Percentiles rank a stretch among this genome's conserved stretches.
Evolutionary conservation across 2,888 invertebrate species (phyloP).

Genomic region (Ophion ventricosus): DNA sequence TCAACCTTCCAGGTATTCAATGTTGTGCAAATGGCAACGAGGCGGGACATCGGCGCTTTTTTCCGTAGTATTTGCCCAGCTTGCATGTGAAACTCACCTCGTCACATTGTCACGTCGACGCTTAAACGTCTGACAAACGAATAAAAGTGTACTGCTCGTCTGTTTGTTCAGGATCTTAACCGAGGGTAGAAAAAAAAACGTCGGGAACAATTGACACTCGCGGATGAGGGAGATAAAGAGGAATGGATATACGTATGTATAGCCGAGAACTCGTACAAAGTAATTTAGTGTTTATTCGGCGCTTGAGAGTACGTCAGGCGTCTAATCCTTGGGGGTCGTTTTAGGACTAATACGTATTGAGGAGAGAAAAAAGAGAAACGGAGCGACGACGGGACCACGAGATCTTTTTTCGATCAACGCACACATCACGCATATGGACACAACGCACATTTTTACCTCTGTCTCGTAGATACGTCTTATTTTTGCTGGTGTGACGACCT

Average conservation of each 20-base stretch:
- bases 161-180: constrained; percentile 71
- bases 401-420: constrained; percentile 49
- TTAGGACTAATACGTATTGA: constrained; percentile 48
- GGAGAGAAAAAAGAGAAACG: constrained; percentile 46
- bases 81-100: constrained; percentile 62
- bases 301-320: constrained; percentile 68
- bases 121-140: constrained; percentile 60
- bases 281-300: constrained; percentile 72
- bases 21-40: constrained; percentile 19
- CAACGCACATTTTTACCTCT: constrained; percentile 39
- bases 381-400: constrained; percentile 58
- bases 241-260: constrained; percentile 23
- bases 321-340: constrained; percentile 64
- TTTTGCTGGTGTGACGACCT: constrained; percentile 24
- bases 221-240: constrained; percentile 52
- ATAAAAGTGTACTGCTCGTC: constrained; percentile 64
- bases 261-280: constrained; percentile 65
- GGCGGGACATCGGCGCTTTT: constrained; percentile 55
- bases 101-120: constrained; percentile 67
- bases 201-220: constrained; percentile 67
- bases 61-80: constrained; percentile 68
- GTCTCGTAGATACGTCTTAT: constrained; percentile 23
- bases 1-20: constrained; percentile 27
- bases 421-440: constrained; percentile 26
- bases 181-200: constrained; percentile 29